These are phyloP conservation scores for Drosophila arawakana DNA, from an alignment of 1,140 invertebrate genomes.

Conservation along the genomic window DNA sequence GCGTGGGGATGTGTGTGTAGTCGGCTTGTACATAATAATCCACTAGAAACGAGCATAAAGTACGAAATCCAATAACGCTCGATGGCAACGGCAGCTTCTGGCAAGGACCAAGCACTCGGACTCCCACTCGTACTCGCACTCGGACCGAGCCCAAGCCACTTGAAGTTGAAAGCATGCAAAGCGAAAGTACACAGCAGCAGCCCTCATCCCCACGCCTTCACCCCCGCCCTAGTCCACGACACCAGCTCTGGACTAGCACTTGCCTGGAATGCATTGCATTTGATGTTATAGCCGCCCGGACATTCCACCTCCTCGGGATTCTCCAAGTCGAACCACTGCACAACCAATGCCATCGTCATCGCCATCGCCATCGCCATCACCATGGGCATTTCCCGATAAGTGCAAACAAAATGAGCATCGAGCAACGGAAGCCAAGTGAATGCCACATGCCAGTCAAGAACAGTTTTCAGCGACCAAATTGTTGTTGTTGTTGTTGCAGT, in stretches of 20 bases:
- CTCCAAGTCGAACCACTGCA: slow-evolving; percentile 93
- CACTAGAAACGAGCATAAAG: slow-evolving; percentile 79
- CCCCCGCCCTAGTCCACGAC: background rate
- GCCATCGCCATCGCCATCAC: slow-evolving; percentile 13
- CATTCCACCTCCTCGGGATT: slow-evolving; percentile 89
- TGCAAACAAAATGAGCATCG: slow-evolving; percentile 78
- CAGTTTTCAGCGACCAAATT: slow-evolving; percentile 59
- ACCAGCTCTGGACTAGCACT: slow-evolving; percentile 42
- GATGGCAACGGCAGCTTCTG: slow-evolving; percentile 68
- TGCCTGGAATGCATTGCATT: slow-evolving; percentile 85
- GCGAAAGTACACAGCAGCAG: slow-evolving; percentile 67
- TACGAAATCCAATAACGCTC: slow-evolving; percentile 81
- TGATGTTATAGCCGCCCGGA: slow-evolving; percentile 89
- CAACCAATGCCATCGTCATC: background rate
- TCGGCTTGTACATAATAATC: slow-evolving; percentile 78
- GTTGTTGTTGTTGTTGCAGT: slow-evolving; percentile 53
- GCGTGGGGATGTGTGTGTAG: slow-evolving; percentile 32
- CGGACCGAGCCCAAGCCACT: slow-evolving; percentile 51
- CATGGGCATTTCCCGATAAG: slow-evolving; percentile 75
- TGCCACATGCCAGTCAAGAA: slow-evolving; percentile 79
- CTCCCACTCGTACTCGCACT: slow-evolving; percentile 49
- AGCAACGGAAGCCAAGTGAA: slow-evolving; percentile 74
- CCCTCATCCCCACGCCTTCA: slow-evolving; percentile 6
- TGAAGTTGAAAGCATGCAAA: slow-evolving; percentile 78
- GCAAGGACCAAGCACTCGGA: slow-evolving; percentile 49